Evolutionary conservation across 2,113 vertebrate genomes (phyloP).

Genomic region (Oncorhynchus gorbuscha): DNA sequence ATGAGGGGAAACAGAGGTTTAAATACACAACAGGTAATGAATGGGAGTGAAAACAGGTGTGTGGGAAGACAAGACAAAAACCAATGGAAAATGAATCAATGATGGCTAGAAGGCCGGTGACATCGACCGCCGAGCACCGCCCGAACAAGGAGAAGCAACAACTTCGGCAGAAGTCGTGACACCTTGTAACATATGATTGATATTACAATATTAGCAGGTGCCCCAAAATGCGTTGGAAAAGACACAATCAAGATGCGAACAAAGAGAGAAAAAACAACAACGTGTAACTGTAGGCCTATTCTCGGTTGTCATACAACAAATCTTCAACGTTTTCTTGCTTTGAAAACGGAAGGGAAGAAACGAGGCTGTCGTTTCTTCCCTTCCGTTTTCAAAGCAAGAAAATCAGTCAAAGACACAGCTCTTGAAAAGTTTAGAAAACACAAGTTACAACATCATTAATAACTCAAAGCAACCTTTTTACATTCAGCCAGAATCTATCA

Average conservation of each 20-base stretch:
- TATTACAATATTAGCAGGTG: neutral
- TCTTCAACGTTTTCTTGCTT: neutral
- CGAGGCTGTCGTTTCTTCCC: neutral
- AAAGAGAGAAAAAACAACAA: neutral
- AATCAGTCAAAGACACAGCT: neutral
- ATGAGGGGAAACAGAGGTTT: too few relatives aligned
- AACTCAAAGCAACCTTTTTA: slow-evolving; percentile 14
- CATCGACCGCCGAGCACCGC: too few relatives aligned
- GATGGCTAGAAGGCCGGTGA: too few relatives aligned
- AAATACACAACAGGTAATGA: too few relatives aligned
- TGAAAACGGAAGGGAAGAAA: too few relatives aligned
- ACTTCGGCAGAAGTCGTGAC: too few relatives aligned
- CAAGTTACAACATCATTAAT: slow-evolving; percentile 24
- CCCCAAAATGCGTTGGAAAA: neutral
- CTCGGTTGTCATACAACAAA: neutral
- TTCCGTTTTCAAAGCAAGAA: neutral
- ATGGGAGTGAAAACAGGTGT: too few relatives aligned
- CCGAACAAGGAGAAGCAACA: too few relatives aligned
- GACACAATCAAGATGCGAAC: neutral
- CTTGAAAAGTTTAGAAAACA: slow-evolving; percentile 6
- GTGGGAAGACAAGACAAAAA: too few relatives aligned
- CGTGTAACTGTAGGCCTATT: slow-evolving; percentile 11
- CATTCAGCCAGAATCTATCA: slow-evolving; percentile 18
- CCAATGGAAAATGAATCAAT: too few relatives aligned
- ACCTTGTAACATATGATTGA: neutral